phyloP scores from a whole-genome alignment of 2,797 vertebrate genomes.

The Chiloscyllium punctatum region DNA sequence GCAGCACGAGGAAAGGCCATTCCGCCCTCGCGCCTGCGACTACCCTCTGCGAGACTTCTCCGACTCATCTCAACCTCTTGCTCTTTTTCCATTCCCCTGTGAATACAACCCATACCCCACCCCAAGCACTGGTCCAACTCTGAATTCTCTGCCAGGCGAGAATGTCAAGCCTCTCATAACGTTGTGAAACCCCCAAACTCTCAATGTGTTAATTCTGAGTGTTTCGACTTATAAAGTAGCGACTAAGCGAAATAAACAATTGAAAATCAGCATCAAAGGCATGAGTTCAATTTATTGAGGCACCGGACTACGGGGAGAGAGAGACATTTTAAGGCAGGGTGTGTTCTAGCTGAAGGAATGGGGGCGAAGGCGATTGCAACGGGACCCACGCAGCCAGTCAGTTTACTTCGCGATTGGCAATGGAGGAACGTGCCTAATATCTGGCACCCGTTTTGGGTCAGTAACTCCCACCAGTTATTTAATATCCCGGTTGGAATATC shows the following conservation, averaged over 20 bases:
- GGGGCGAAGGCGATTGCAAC: neutral
- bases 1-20: neutral
- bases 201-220: neutral
- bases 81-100: neutral
- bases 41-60: neutral
- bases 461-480: neutral
- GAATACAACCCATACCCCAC: neutral
- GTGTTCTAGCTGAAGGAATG: neutral
- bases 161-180: neutral
- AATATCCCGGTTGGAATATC: neutral
- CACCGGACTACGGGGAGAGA: neutral
- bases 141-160: neutral
- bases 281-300: neutral
- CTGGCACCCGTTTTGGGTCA: neutral
- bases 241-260: neutral
- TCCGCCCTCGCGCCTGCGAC: neutral
- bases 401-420: neutral
- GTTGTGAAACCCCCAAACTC: neutral
- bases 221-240: neutral
- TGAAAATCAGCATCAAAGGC: neutral
- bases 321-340: neutral
- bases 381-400: neutral
- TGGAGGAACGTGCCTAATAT: neutral
- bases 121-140: neutral
- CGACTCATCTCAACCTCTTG: neutral